A percentile compares a stretch with the other conserved stretches of the same genome.
phyloP scores from a whole-genome alignment of 2,113 vertebrate genomes.

The Heterotilapia buettikoferi region DNA sequence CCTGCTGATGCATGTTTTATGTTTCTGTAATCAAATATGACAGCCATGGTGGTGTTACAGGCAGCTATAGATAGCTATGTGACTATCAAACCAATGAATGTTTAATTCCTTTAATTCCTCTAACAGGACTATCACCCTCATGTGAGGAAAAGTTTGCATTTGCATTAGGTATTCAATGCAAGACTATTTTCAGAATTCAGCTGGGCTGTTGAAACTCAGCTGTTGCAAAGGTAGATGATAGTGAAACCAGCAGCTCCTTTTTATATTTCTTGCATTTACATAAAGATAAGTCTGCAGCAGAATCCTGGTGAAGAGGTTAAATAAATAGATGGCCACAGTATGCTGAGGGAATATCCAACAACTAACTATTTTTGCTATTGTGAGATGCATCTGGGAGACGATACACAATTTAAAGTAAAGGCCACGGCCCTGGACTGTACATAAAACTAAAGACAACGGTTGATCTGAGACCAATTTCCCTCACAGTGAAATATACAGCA shows the following conservation, averaged over 20 bases:
- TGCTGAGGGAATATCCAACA: background rate
- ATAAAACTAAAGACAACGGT: background rate
- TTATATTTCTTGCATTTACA: background rate
- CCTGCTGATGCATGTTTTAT: background rate
- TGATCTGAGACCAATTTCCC: conserved; percentile 3
- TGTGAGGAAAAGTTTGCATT: background rate
- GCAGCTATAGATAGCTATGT: background rate
- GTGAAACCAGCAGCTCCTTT: background rate
- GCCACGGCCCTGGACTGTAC: background rate
- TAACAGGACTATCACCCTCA: background rate
- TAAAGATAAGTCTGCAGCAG: background rate
- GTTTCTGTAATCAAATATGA: background rate
- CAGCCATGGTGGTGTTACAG: background rate
- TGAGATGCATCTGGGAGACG: background rate
- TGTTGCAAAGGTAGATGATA: background rate
- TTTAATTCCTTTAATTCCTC: background rate
- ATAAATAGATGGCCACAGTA: background rate
- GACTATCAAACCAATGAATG: background rate
- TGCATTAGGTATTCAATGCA: background rate
- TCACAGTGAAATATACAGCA: background rate
- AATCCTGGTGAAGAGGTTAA: background rate
- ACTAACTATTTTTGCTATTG: background rate
- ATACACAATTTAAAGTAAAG: background rate
- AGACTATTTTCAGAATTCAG: background rate
- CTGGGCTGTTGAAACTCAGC: background rate